Base-by-base conservation (phyloP, 2,797 vertebrate species). In the Schizopygopsis malacanthus region DNA sequence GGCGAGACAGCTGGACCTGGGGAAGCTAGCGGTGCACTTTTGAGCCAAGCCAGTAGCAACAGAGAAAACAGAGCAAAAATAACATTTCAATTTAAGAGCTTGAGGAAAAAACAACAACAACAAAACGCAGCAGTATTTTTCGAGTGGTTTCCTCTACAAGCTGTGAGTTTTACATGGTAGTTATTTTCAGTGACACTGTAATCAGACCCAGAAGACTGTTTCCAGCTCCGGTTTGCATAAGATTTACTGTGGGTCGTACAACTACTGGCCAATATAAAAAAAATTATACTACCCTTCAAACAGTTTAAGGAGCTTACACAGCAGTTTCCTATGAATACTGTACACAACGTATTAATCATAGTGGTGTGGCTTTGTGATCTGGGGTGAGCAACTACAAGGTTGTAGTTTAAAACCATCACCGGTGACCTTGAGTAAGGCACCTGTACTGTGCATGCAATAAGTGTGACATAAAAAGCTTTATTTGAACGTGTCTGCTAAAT, bases 1-100 rank as follows among this genome's bases (percentile, higher is more conserved):
- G 83, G 75, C n/a, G 7, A 84, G 83, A 79, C 65, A 79, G 65
- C 75, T 79, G 83, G 83, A 79, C 83, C 39, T 15, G 59, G 50
- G 65, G 77, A 85, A 85, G 76, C 76, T 37, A 71, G 83, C n/a
- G 2, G n/a, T 78, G 59, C 45, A 79, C 75, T 70, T 45, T 18
- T 69, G 47, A 85, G 39, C 65, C 83, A 61, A 85, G 25, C n/a
- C 83, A 71, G 41, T 6, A 71, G 52, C 52, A 22, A 85, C 13
- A 77, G 72, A 76, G 81, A 73, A 63, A 83, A 33, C 82, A 1
- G 56, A 50, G 13, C 56, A 77, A 22, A 67, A 84, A 67, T 84
- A 67, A 83, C 77, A 28, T 52, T 67, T 84, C 45, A 41, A 50
- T 83, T 83, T 83, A 77, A 76, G 47, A 77, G 22, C 43, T 50